phyloP scores from a whole-genome alignment of 1,140 invertebrate species.

The Acromyrmex echinatior region DNA sequence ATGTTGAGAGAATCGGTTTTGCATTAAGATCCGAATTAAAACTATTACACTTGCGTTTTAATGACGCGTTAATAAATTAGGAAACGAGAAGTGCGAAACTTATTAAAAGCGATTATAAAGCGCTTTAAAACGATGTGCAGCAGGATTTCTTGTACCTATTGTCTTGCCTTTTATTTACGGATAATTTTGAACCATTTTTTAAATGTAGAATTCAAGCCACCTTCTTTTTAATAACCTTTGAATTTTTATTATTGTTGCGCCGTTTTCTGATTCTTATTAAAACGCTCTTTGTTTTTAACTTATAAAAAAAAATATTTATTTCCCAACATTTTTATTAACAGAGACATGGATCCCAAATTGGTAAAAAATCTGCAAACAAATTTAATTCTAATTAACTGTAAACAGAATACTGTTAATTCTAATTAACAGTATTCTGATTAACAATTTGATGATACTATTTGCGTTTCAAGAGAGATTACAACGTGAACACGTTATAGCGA shows the following conservation, averaged over 20 bases:
- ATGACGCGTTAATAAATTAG: conserved; percentile 9
- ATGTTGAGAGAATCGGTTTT: conserved; percentile 4
- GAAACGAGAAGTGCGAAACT: background rate
- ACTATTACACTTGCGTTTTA: background rate
- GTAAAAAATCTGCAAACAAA: background rate
- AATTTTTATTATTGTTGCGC: background rate
- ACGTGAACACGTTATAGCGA: background rate
- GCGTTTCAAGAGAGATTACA: conserved; percentile 4
- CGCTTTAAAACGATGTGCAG: background rate
- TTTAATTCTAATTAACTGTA: background rate
- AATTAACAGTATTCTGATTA: no score
- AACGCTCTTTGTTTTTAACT: background rate
- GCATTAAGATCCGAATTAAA: background rate
- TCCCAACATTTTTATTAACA: background rate
- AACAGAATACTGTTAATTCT: no score
- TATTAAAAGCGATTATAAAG: background rate
- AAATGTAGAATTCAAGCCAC: background rate
- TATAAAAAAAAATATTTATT: background rate
- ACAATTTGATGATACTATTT: background rate
- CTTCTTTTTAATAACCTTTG: background rate
- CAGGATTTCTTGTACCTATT: background rate
- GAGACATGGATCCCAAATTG: background rate
- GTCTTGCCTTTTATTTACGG: background rate
- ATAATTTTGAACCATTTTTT: background rate
- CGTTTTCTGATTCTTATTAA: background rate